Percentiles rank a stretch among this genome's conserved stretches.
Evolutionary conservation across 1,140 invertebrate genomes (phyloP).

Genomic region (Nephotettix cincticeps): DNA sequence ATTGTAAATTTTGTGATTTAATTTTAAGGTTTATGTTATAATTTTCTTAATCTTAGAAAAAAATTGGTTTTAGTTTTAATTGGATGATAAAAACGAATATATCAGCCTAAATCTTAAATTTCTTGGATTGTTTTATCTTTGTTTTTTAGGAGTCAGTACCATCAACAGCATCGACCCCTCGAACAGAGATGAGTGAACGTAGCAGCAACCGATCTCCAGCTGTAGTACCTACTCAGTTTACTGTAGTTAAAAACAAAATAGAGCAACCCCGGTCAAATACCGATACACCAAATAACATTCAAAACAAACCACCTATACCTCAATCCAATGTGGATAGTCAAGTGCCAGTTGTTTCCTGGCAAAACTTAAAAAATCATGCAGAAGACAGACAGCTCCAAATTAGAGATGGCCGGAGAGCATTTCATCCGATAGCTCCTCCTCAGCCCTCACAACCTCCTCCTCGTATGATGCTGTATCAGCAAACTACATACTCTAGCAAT

Average conservation of each 20-base stretch:
- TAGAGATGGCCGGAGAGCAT: slow-evolving; percentile 5
- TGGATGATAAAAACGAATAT: too few species aligned
- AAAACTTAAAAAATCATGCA: background rate
- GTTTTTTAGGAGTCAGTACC: background rate
- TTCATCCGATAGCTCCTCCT: slow-evolving; percentile 11
- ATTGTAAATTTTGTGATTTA: too few species aligned
- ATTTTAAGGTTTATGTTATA: too few species aligned
- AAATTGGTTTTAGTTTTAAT: too few species aligned
- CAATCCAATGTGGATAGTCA: background rate
- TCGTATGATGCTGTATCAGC: background rate
- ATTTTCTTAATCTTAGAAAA: too few species aligned
- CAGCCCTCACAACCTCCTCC: background rate
- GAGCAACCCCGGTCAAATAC: background rate
- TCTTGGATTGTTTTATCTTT: background rate
- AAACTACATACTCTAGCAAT: background rate
- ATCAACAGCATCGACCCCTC: background rate
- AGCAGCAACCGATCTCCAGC: slow-evolving; percentile 2
- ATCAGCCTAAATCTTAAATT: too few species aligned
- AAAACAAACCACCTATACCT: background rate
- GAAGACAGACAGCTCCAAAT: slow-evolving; percentile 1
- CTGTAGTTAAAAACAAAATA: background rate
- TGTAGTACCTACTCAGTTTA: background rate
- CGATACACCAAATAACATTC: background rate
- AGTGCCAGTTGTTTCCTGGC: slow-evolving; percentile 3
- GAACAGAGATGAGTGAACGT: background rate